Evolutionary conservation across 1,140 invertebrate genomes (phyloP), one percentile per base, ranked within the genome.

Genomic region (Dinothrombium tinctorium): DNA sequence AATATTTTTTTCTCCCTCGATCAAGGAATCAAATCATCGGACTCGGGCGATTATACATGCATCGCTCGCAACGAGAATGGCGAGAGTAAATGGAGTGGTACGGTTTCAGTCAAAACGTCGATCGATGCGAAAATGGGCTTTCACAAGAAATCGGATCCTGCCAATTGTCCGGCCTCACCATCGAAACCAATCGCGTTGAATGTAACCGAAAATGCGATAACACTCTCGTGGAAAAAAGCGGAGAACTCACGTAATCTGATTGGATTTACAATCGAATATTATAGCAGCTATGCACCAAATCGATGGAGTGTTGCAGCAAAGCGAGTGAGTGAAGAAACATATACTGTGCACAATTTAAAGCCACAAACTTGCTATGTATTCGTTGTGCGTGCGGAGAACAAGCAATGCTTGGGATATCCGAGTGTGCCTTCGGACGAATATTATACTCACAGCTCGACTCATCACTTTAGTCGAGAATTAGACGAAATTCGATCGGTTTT

Each of bases 341-440:
- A 70, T 50, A 64, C 68, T 35, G 72, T 77, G 50, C 22, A 67
- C 3, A 71, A 73, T 51, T 62, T 86, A 33, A 73, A 72, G 43
- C 74, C 73, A 3, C 78, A 78, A 48, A 80, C 75, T 15, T 69
- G 69, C 8, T 90, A 90, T 57, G 66, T 83, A 26, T 90, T 92
- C 52, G 61, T 86, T 12, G 73, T 92, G 7, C 65, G 84, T 41
- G 80, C 83, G 0, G 76, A 82, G 58, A 92, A 89, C 54, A 69
- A 69, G 14, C 73, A 84, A 52, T 84, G 84, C 12, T 47, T 69
- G 20, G 62, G 67, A 19, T 47, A 50, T 20, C 68, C 69, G 1
- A 66, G 64, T 47, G 50, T 53, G 4, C 43, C 65, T 2, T 65
- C 67, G 0, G 58, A 62, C 20, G 48, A 69, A 47, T n/a, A n/a